Base-by-base conservation (phyloP, 2,113 vertebrate species). In the Strix aluco region DNA sequence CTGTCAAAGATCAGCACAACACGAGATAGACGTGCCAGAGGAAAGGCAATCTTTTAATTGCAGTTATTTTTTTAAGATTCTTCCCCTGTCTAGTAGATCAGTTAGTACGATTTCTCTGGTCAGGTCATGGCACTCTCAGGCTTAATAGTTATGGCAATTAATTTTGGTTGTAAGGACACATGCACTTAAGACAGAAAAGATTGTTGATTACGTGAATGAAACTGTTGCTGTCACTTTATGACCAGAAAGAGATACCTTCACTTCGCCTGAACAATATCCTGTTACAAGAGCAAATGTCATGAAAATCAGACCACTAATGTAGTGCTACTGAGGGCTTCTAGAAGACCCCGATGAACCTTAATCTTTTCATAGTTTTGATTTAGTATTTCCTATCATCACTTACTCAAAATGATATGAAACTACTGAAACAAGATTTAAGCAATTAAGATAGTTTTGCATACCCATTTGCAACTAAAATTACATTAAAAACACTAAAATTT, bases 21-120 rank as follows among this genome's bases (percentile, higher is more conserved):
- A 4, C 0, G 0, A 81, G 55, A 58, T 4, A n/a, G 49, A 30
- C 6, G 1, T 2, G 46, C 25, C 19, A 18, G 27, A 67, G 40
- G 32, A 57, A 72, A 55, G 23, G 36, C n/a, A 22, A 32, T 11
- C 40, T 32, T 80, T 36, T 5, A 34, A 58, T 12, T 15, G 44
- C 22, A 38, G 14, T 22, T 54, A 26, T 46, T 75, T 46, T 65
- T 47, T 69, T 49, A 5, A 55, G 21, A 65, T 29, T 59, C 17
- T 44, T 10, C 22, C 38, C 23, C 29, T 9, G 4, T 11, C 23
- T n/a, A 47, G 34, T 15, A 65, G 63, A n/a, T 29, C 38, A 52
- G 34, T 62, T 52, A 21, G 15, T 25, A 27, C 3, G 2, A 34
- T 38, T 55, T 52, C 29, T 59, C 17, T 44, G 38, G 13, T 36